phyloP scores from a whole-genome alignment of 2,113 vertebrate species.

The Rattus norvegicus region GRCr8 NC_086023.1:157742001-157742500 shows the following conservation, averaged over 20 bases:
- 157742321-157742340: not conserved
- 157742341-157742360: not conserved
- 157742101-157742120: too few relatives aligned
- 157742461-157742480: not conserved
- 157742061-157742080: not conserved
- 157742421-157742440: too few relatives aligned
- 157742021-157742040: not conserved
- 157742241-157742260: too few relatives aligned
- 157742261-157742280: not conserved
- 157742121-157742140: not conserved
- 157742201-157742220: not conserved
- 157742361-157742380: not conserved
- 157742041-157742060: not conserved
- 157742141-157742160: rapidly evolving
- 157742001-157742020: not conserved
- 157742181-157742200: not conserved
- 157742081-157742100: too few relatives aligned
- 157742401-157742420: not conserved
- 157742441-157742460: not conserved
- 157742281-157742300: not conserved
- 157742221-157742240: not conserved
- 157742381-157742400: too few relatives aligned
- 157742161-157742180: not conserved
- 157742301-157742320: rapidly evolving
- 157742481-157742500: too few relatives aligned